phyloP scores from a whole-genome alignment of 1,140 invertebrate species.

The Apis mellifera region DNA sequence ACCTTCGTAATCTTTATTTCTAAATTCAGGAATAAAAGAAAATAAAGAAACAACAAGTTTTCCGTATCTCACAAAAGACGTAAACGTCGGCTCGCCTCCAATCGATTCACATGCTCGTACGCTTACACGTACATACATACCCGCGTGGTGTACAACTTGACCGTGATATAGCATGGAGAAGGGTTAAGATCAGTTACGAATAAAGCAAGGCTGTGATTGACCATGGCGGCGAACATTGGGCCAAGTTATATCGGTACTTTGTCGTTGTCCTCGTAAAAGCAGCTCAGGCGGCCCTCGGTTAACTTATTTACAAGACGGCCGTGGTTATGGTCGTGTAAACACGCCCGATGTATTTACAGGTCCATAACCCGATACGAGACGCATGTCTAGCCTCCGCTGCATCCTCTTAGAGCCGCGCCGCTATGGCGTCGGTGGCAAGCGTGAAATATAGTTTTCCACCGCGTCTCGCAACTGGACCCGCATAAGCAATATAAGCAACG shows the following conservation, averaged over 20 bases:
- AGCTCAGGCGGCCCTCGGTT: conserved; percentile 50
- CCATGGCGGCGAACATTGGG: neutral
- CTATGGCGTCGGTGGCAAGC: conserved; percentile 47
- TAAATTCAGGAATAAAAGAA: neutral
- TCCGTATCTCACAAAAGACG: conserved; percentile 27
- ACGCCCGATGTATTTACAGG: conserved; percentile 67
- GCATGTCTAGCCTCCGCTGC: conserved; percentile 51
- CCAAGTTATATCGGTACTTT: conserved; percentile 60
- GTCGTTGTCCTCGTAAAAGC: conserved; percentile 66
- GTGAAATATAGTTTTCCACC: conserved; percentile 47
- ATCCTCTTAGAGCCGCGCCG: conserved; percentile 36
- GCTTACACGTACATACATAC: too few relatives aligned
- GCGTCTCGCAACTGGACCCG: neutral
- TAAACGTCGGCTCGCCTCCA: conserved; percentile 16
- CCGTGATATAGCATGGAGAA: conserved; percentile 51
- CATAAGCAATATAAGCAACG: too few relatives aligned
- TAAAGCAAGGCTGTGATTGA: conserved; percentile 46
- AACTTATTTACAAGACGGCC: conserved; percentile 68
- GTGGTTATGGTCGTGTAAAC: conserved; percentile 68
- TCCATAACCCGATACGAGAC: conserved; percentile 63
- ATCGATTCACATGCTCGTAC: neutral
- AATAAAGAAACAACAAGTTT: neutral
- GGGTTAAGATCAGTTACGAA: conserved; percentile 42
- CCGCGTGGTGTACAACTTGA: neutral
- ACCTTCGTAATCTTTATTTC: neutral